These are phyloP conservation scores for Montipora foliosa DNA, from an alignment of 64 coral and sea anemone species.

Conservation along the genomic window DNA sequence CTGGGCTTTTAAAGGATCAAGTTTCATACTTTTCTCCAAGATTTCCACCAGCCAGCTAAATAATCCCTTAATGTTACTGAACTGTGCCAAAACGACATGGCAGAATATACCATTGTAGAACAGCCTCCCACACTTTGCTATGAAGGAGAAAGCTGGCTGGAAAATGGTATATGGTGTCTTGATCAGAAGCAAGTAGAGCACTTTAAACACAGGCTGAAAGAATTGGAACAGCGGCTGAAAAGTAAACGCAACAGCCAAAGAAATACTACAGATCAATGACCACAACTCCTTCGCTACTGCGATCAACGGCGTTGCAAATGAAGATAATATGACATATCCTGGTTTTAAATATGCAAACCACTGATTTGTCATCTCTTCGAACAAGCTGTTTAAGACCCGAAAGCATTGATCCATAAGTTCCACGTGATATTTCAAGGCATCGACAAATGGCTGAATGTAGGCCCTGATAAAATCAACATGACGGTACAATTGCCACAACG, in stretches of 20 bases:
- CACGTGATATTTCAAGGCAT: constrained; percentile 81
- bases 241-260: constrained; percentile 34
- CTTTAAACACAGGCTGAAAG: constrained; percentile 68
- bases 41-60: constrained; percentile 46
- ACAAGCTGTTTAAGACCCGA: constrained; percentile 79
- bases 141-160: constrained; percentile 48
- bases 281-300: constrained; percentile 47
- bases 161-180: constrained; percentile 74
- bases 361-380: constrained; percentile 88
- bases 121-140: constrained; percentile 55
- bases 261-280: constrained; percentile 25
- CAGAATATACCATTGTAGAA: constrained; percentile 48
- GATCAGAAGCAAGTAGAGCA: constrained; percentile 67
- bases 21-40: constrained; percentile 78
- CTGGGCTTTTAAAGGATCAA: constrained; percentile 93
- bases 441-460: constrained; percentile 81
- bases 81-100: constrained; percentile 57
- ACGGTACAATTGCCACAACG: constrained; percentile 96
- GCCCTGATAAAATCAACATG: constrained; percentile 96
- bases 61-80: constrained; percentile 9
- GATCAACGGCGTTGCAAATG: constrained; percentile 77
- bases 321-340: constrained; percentile 80
- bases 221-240: constrained; percentile 61
- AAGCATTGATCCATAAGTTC: constrained; percentile 80
- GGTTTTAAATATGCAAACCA: constrained; percentile 96